Base-by-base conservation (phyloP, 2,797 vertebrate species). In the Scyliorhinus canicula region DNA sequence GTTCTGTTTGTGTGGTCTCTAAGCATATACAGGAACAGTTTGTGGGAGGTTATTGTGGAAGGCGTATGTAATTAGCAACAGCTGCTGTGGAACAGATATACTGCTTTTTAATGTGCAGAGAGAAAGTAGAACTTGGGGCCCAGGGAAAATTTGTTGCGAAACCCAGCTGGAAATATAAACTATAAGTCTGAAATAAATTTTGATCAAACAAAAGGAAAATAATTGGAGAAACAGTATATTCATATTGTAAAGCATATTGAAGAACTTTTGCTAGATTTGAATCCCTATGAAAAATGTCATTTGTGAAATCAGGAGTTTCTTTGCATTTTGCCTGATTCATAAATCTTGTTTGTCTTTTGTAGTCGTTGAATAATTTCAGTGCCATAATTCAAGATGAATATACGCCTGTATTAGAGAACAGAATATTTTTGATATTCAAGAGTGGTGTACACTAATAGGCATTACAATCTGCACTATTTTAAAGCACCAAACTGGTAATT, bases 1-100 rank as follows among this genome's bases (percentile, higher is more conserved):
- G 14, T 71, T 93, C 93, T 93, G 69, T 71, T 93, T 93, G 93
- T 71, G 93, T 93, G 93, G 93, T 31, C 93, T 93, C 69, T 40
- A 91, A 52, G 47, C 67, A 47, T 74, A 93, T 74, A 93, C 35
- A 93, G 93, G 65, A 69, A 93, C 47, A 19, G 47, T 93, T 93
- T 93, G 44, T 71, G 93, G 93, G 47, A 93, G 47, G 93, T 93
- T 93, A n/a, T 63, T 91, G 93, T 71, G 63, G 44, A 71, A 93
- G 40, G 52, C 12, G 47, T 47, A 71, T 35, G 67, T 93, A 71
- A 93, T 93, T 93, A 74, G 47, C 47, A 93, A 71, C 93, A 93
- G 67, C 93, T 93, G 93, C 69, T 35, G 93, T 93, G 47, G 26
- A 93, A 26, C 67, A 69, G 65, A 47, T 50, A 52, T 69, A 31